A percentile compares a stretch with the other conserved stretches of the same genome.
phyloP scores from a whole-genome alignment of 1,140 invertebrate species.

The Drosophila obscura region DNA sequence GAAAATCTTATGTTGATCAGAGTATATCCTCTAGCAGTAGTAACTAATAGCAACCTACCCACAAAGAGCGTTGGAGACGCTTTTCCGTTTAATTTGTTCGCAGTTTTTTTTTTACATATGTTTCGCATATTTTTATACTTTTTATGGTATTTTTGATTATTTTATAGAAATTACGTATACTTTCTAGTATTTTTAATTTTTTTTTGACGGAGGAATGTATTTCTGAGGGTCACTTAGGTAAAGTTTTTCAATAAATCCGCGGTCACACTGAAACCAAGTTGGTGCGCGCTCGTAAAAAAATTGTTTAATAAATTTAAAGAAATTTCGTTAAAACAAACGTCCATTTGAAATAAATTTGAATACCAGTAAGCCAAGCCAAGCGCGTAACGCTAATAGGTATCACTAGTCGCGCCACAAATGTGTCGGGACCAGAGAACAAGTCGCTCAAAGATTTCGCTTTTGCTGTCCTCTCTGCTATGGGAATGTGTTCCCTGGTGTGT shows the following conservation, averaged over 20 bases:
- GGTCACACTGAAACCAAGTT: no score
- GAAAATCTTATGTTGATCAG: not conserved
- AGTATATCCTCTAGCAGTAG: not conserved
- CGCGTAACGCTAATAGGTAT: not conserved
- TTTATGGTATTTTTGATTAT: no score
- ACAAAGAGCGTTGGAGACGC: conserved; percentile 15
- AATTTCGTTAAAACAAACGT: not conserved
- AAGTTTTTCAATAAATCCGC: not conserved
- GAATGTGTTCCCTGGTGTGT: conserved; percentile 20
- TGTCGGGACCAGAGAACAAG: conserved; percentile 14
- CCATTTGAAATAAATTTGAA: not conserved
- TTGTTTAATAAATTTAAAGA: conserved; percentile 1
- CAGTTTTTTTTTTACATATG: no score
- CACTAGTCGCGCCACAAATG: not conserved
- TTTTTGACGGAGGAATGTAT: no score
- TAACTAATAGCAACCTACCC: not conserved
- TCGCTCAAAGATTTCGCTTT: conserved; percentile 1
- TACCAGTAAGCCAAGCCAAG: not conserved
- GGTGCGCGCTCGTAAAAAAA: conserved; percentile 13
- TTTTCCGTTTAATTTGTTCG: no score
- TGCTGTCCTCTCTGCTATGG: conserved; percentile 22
- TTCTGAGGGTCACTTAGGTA: conserved; percentile 2
- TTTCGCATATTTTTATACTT: no score
- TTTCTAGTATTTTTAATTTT: no score
- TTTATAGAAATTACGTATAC: no score